These are phyloP conservation scores for Eretmodus cyanostictus DNA, from an alignment of 2,113 vertebrate genomes.

Conservation along the genomic window DNA sequence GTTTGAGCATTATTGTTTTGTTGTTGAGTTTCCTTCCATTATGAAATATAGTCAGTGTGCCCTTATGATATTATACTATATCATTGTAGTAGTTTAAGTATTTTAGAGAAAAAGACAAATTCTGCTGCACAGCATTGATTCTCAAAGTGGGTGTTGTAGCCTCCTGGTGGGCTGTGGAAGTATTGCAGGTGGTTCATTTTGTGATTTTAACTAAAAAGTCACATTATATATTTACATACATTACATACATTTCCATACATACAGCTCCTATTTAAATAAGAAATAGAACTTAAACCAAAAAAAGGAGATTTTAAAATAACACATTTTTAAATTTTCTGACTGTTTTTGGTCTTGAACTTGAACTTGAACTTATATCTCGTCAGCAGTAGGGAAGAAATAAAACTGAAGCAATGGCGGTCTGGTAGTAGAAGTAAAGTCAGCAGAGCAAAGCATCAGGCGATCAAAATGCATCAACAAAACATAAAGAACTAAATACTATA, in stretches of 20 bases:
- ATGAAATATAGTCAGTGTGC: background rate
- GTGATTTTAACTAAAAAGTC: background rate
- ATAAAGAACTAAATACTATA: background rate
- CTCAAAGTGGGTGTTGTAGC: background rate
- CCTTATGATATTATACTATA: background rate
- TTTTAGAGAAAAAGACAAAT: background rate
- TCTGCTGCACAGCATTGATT: background rate
- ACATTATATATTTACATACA: background rate
- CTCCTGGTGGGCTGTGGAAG: background rate
- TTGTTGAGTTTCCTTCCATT: background rate
- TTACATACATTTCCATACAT: background rate
- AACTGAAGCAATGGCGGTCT: accelerated
- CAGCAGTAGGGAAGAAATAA: background rate
- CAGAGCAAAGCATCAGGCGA: accelerated
- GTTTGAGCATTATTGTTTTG: background rate
- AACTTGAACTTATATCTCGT: background rate
- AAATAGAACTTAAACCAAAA: background rate
- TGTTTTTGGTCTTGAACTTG: background rate
- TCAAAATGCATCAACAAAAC: background rate
- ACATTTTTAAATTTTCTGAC: background rate
- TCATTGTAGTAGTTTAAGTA: background rate
- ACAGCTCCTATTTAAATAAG: background rate
- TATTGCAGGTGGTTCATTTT: background rate
- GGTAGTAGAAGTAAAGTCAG: background rate
- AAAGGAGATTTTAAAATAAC: background rate